Conservation (phyloP, 2,888 invertebrate genomes). For the Noctua comes region DNA sequence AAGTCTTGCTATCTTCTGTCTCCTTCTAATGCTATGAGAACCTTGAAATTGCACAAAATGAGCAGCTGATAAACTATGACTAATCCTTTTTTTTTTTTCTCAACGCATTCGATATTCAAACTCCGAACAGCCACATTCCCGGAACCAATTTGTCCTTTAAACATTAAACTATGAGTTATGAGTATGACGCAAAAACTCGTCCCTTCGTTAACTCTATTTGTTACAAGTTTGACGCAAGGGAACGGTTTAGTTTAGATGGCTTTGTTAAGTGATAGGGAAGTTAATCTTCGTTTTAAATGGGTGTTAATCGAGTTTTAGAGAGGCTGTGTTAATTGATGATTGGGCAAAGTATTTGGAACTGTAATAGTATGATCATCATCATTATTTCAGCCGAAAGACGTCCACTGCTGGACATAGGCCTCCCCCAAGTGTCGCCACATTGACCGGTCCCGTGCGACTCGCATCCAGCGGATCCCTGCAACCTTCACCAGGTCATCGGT, state of each 20-base stretch:
- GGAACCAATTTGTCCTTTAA: slow-evolving; percentile 70
- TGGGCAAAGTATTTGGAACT: neutral
- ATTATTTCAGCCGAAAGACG: too few relatives aligned
- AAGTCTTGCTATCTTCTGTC: neutral
- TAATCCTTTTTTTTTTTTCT: slow-evolving; percentile 32
- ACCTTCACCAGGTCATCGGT: too few relatives aligned
- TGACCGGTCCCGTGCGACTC: too few relatives aligned
- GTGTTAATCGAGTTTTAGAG: slow-evolving; percentile 48
- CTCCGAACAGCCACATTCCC: slow-evolving; percentile 57
- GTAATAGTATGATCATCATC: too few relatives aligned
- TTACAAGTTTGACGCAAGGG: slow-evolving; percentile 39
- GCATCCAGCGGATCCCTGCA: too few relatives aligned
- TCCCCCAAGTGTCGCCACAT: too few relatives aligned
- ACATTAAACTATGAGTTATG: slow-evolving; percentile 65
- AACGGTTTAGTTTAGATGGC: slow-evolving; percentile 44
- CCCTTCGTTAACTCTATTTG: slow-evolving; percentile 38
- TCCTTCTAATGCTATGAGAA: neutral
- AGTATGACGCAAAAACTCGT: slow-evolving; percentile 61
- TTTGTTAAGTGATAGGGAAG: slow-evolving; percentile 56
- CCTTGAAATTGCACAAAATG: slow-evolving; percentile 32
- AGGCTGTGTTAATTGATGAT: slow-evolving; percentile 30
- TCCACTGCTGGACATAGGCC: too few relatives aligned
- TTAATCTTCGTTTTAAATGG: slow-evolving; percentile 43
- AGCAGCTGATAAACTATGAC: slow-evolving; percentile 44
- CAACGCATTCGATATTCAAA: neutral